Evolutionary conservation across 2,113 vertebrate species (phyloP).

Genomic region (Carettochelys insculpta): DNA sequence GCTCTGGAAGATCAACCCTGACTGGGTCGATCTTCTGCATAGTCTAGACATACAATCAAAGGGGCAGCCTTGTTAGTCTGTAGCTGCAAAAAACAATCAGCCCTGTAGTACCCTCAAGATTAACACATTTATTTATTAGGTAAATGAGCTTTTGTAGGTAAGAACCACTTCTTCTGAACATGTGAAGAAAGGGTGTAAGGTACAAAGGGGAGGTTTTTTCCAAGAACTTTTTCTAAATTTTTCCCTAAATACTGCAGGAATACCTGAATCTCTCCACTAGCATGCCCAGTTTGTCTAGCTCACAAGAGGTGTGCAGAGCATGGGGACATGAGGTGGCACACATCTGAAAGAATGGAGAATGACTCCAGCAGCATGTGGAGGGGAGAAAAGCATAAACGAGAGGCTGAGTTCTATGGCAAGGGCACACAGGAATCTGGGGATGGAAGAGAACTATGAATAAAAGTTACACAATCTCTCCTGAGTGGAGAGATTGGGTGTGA

Average conservation of each 20-base stretch:
- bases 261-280: rapidly evolving
- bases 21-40: too few species aligned
- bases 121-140: too few species aligned
- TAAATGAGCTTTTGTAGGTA: too few species aligned
- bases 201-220: rapidly evolving
- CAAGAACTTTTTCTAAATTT: not conserved
- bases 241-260: too few species aligned
- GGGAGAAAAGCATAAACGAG: not conserved
- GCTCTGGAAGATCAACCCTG: too few species aligned
- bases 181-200: too few species aligned
- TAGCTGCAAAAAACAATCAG: too few species aligned
- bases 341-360: rapidly evolving
- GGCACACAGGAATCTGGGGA: not conserved
- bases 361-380: not conserved
- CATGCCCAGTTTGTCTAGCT: not conserved
- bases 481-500: not conserved
- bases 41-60: too few species aligned
- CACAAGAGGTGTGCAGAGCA: not conserved
- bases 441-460: not conserved
- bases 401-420: not conserved
- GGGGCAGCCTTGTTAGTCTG: too few species aligned
- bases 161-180: too few species aligned
- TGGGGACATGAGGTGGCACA: rapidly evolving
- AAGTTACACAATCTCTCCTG: not conserved
- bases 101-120: too few species aligned